Percentiles rank a stretch among this genome's conserved stretches.
These are phyloP conservation scores for Theodoxus fluviatilis DNA, from an alignment of 2,888 invertebrate species.

Conservation along the genomic window DNA sequence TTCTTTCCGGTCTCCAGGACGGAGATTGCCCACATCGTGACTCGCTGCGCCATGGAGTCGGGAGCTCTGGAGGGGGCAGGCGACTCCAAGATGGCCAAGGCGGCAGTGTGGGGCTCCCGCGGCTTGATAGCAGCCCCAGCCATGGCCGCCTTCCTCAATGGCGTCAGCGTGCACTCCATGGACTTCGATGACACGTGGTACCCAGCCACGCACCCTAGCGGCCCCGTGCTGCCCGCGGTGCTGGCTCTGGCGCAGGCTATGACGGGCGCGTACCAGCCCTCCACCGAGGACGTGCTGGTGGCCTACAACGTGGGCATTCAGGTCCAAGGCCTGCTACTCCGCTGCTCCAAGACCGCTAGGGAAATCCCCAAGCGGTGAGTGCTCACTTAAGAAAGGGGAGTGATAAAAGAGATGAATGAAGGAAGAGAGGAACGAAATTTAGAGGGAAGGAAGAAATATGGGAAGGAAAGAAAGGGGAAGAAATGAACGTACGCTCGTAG, in stretches of 20 bases:
- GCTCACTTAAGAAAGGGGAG: neutral
- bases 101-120: conserved; percentile 34
- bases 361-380: conserved; percentile 47
- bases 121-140: conserved; percentile 29
- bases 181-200: conserved; percentile 55
- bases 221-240: conserved; percentile 46
- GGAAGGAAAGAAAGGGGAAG: no score
- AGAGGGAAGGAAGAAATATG: no score
- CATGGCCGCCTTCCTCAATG: conserved; percentile 45
- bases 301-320: conserved; percentile 52
- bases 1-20: conserved; percentile 40
- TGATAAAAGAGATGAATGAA: neutral
- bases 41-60: conserved; percentile 29
- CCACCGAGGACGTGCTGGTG: conserved; percentile 41
- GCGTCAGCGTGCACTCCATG: conserved; percentile 48
- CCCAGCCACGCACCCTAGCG: conserved; percentile 51
- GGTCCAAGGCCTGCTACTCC: conserved; percentile 45
- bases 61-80: conserved; percentile 19
- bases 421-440: no score
- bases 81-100: neutral
- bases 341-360: conserved; percentile 42
- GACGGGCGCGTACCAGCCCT: conserved; percentile 32
- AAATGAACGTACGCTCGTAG: no score
- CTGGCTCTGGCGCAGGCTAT: conserved; percentile 41
- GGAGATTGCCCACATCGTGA: conserved; percentile 38